Evolutionary conservation across 2,888 invertebrate species (phyloP).

Genomic region (Pyrrhosoma nymphula): DNA sequence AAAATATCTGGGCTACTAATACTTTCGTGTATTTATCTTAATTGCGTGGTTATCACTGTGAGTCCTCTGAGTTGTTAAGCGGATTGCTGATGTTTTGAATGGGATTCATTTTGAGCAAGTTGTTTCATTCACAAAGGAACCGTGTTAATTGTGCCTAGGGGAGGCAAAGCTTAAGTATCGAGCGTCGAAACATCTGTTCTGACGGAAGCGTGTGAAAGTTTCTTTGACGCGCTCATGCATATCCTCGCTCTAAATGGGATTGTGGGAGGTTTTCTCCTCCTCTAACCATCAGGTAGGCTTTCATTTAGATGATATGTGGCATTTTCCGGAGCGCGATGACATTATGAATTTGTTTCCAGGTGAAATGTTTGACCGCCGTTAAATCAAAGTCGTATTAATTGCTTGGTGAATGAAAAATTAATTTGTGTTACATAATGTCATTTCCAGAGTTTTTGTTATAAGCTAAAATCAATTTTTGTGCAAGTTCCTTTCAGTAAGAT

Average conservation of each 20-base stretch:
- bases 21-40: too few relatives aligned
- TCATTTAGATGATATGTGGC: background rate
- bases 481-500: background rate
- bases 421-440: background rate
- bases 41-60: too few relatives aligned
- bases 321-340: background rate
- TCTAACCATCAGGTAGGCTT: background rate
- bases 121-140: background rate
- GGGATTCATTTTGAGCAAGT: background rate
- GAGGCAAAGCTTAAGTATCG: background rate
- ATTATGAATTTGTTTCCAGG: background rate
- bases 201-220: constrained; percentile 8
- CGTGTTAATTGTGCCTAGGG: background rate
- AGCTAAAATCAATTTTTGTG: too few relatives aligned
- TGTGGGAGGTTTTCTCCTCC: background rate
- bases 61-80: background rate
- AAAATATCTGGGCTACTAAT: too few relatives aligned
- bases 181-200: background rate
- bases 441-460: background rate
- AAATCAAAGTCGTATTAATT: background rate
- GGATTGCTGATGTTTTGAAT: background rate
- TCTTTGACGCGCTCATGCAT: background rate
- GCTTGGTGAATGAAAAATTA: background rate
- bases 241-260: background rate
- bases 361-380: background rate